A percentile compares a stretch with the other conserved stretches of the same genome.
phyloP scores from a whole-genome alignment of 2,797 vertebrate genomes.

The Sebastes umbrosus region DNA sequence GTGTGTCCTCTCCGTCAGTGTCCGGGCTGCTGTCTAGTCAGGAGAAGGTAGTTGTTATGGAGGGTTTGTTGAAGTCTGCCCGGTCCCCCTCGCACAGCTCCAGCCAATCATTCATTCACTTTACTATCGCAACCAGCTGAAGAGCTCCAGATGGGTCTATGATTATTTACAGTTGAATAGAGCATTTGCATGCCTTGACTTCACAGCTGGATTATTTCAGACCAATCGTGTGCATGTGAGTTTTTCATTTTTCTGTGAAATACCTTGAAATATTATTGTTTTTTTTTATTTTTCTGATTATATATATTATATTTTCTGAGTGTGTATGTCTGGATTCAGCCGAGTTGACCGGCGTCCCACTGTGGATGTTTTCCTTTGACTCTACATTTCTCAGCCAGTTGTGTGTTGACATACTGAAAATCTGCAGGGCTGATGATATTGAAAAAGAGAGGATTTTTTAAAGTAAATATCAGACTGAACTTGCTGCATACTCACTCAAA shows the following conservation, averaged over 20 bases:
- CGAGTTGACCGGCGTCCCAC: slow-evolving; percentile 51
- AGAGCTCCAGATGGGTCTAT: background rate
- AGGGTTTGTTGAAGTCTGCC: slow-evolving; percentile 92
- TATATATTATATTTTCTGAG: background rate
- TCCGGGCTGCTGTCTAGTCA: slow-evolving; percentile 72
- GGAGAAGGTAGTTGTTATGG: slow-evolving; percentile 90
- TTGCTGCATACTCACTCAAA: background rate
- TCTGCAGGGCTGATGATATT: slow-evolving; percentile 70
- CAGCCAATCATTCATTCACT: slow-evolving; percentile 10
- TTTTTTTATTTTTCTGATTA: background rate
- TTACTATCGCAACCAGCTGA: background rate
- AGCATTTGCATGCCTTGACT: background rate
- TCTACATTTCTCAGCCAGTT: slow-evolving; percentile 72
- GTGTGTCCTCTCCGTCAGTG: slow-evolving; percentile 21
- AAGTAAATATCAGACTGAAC: background rate
- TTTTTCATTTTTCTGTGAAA: background rate
- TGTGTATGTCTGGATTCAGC: slow-evolving; percentile 41
- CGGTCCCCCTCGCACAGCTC: slow-evolving; percentile 81
- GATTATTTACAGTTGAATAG: background rate
- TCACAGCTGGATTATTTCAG: background rate
- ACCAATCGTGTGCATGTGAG: too few species aligned
- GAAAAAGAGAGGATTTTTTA: background rate
- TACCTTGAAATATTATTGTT: background rate
- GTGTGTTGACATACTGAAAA: slow-evolving; percentile 63
- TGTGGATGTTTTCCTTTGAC: slow-evolving; percentile 67